Percentiles rank a stretch among this genome's conserved stretches.
phyloP scores from a whole-genome alignment of 2,797 vertebrate species.

The Coendou prehensilis region DNA sequence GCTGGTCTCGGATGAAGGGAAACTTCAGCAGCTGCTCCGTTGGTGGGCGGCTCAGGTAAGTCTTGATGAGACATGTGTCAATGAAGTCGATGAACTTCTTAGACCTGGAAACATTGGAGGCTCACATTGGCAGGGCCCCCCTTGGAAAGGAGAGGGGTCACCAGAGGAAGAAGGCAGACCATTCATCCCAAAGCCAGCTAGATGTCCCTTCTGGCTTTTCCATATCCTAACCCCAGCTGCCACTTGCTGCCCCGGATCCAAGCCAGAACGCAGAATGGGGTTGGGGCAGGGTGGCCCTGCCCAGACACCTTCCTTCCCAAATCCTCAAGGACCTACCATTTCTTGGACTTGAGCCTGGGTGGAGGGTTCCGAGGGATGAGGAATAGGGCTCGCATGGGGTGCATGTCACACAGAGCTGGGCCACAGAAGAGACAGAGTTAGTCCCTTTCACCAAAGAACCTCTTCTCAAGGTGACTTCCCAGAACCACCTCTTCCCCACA shows the following conservation, averaged over 20 bases:
- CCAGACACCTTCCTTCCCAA: background rate
- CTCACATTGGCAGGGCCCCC: slow-evolving; percentile 23
- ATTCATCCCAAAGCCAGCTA: background rate
- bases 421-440: background rate
- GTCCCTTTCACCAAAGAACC: background rate
- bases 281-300: background rate
- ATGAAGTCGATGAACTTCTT: slow-evolving; percentile 98
- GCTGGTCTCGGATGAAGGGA: slow-evolving; percentile 96
- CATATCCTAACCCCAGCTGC: background rate
- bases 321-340: slow-evolving; percentile 91
- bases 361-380: slow-evolving; percentile 97
- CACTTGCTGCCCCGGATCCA: background rate
- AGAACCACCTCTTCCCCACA: background rate
- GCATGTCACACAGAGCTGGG: slow-evolving; percentile 96
- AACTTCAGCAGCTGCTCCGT: slow-evolving; percentile 97
- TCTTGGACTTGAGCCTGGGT: slow-evolving; percentile 97
- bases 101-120: slow-evolving; percentile 90
- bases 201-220: background rate
- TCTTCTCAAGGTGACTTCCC: background rate
- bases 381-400: slow-evolving; percentile 97
- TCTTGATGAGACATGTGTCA: slow-evolving; percentile 96
- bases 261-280: background rate
- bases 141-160: background rate
- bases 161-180: background rate
- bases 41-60: slow-evolving; percentile 94